Base-by-base conservation (phyloP, 2,888 invertebrate genomes). In the Mystacides longicornis region DNA sequence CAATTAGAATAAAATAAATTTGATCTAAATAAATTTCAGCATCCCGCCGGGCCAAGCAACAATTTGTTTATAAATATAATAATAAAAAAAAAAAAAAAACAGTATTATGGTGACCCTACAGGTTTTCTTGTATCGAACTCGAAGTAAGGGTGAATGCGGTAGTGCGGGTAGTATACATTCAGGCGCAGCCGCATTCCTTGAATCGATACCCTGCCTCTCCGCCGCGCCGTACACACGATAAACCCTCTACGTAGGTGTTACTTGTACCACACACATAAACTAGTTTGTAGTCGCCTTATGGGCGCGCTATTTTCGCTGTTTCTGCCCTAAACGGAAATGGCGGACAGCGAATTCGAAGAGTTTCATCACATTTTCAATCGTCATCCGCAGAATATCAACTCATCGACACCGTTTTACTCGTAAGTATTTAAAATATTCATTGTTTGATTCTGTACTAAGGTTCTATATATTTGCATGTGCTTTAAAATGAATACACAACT, bases 341-440 rank as follows among this genome's bases (percentile, higher is more conserved):
- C 92, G 67, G 93, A 93, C 80, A 87, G 86, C 72, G 93, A 93
- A 76, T 93, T 90, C 77, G 93, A 93, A 75, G 90, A 93, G 81
- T 92, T 93, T 78, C 86, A 87, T 67, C 86, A 87, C 67, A 85
- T 86, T 71, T 92, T 90, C 73, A 89, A 91, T 67, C 82, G 85
- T 74, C 77, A 88, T 70, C 86, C 88, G 58, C 87, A 87, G 69
- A 85, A 86, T 67, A 82, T 85, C 63, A 87, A 85, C 70, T 85
- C 86, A 51, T 84, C 91, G 53, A 82, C 88, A 64, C 87, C 89
- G 56, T 90, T 88, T 75, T 93, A 93, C 74, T 91, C 90, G 93
- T 93, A 81, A 92, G 92, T 85, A 65, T 43, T 20, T 49, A 22
- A 37, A n/a, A n/a, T n/a, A 7, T 37, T 37, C 37, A 37, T 37